A percentile compares a stretch with the other conserved stretches of the same genome.
phyloP scores from a whole-genome alignment of 1,140 invertebrate species.

The Atta colombica region DNA sequence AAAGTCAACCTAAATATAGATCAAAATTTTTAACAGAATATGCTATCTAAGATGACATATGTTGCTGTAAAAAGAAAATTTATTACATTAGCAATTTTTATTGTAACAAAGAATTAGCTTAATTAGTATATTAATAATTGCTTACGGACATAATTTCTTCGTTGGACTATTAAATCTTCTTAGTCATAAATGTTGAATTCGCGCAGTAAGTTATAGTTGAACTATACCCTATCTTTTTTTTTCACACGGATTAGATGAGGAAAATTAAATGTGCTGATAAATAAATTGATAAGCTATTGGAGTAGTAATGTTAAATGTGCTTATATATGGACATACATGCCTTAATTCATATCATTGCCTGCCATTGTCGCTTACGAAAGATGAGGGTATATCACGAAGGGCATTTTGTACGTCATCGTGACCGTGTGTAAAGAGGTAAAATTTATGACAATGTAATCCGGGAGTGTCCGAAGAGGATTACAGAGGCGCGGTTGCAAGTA shows the following conservation, averaged over 20 bases:
- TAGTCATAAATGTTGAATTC: too few species aligned
- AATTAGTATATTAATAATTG: too few species aligned
- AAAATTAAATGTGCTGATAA: slow-evolving; percentile 22
- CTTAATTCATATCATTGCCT: background rate
- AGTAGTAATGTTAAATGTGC: background rate
- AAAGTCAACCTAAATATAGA: too few species aligned
- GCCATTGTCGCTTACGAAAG: background rate
- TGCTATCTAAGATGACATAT: too few species aligned
- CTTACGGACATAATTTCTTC: too few species aligned
- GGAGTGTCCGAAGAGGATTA: slow-evolving; percentile 50
- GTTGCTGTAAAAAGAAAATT: too few species aligned
- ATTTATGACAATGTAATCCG: slow-evolving; percentile 59
- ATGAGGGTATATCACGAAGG: background rate
- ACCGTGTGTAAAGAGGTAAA: slow-evolving; percentile 30
- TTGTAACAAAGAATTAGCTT: too few species aligned
- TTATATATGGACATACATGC: background rate
- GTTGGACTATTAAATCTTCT: too few species aligned
- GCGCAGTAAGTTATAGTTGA: too few species aligned
- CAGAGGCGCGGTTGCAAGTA: slow-evolving; percentile 32
- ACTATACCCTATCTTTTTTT: too few species aligned
- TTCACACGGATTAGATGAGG: background rate
- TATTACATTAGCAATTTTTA: too few species aligned
- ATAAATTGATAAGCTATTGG: slow-evolving; percentile 45
- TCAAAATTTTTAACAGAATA: too few species aligned
- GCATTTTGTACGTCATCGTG: slow-evolving; percentile 24